Conservation (phyloP, 1,140 invertebrate genomes). For the Nasonia longicornis region DNA sequence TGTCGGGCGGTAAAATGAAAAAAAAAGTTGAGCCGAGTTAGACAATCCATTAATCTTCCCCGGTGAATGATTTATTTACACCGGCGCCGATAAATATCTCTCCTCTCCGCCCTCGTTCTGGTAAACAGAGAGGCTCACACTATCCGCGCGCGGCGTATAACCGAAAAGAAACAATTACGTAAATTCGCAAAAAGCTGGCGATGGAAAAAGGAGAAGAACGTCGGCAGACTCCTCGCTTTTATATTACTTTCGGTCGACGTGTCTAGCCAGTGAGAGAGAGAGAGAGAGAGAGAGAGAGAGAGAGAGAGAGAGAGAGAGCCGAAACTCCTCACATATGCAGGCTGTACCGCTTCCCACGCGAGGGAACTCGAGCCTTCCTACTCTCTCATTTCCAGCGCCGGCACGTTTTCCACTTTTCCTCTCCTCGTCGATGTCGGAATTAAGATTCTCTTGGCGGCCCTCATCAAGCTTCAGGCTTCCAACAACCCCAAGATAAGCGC, state of each 20-base stretch:
- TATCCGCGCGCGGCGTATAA: background rate
- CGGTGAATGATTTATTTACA: background rate
- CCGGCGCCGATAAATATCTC: background rate
- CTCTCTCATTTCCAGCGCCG: background rate
- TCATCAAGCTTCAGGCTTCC: background rate
- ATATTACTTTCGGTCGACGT: slow-evolving; percentile 13
- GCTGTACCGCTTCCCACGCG: background rate
- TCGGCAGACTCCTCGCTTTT: background rate
- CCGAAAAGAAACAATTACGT: background rate
- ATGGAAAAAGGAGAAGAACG: background rate
- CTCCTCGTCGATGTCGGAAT: background rate
- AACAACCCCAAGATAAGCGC: background rate
- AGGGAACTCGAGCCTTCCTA: background rate
- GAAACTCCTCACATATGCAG: background rate
- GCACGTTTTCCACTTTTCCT: slow-evolving; percentile 24
- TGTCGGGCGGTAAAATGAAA: background rate
- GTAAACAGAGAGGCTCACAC: background rate
- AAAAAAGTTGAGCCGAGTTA: background rate
- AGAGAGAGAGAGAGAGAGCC: background rate
- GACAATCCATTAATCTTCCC: background rate
- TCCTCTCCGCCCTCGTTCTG: background rate
- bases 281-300: too few relatives aligned
- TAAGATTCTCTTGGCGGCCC: background rate
- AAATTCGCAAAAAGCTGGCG: background rate
- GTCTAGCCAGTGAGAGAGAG: background rate